phyloP scores from a whole-genome alignment of 2,113 vertebrate species.

The Sinocyclocheilus rhinocerous region DNA sequence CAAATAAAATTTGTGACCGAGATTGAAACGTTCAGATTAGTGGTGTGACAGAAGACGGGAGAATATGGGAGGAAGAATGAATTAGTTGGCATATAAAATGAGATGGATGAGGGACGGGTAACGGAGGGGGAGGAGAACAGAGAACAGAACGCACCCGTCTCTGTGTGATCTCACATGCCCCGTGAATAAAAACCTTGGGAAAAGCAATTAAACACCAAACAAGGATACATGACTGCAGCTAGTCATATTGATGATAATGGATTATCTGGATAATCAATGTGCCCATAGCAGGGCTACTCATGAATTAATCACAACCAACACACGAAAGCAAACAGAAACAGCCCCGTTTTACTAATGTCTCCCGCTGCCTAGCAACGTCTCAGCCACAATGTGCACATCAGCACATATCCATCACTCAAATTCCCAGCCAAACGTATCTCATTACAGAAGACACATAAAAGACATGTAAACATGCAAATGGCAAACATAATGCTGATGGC shows the following conservation, averaged over 20 bases:
- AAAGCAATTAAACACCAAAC: constrained; percentile 68
- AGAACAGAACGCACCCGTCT: constrained; percentile 29
- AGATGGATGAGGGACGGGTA: constrained; percentile 40
- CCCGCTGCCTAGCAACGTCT: constrained; percentile 52
- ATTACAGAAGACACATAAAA: constrained; percentile 28
- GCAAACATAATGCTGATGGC: constrained; percentile 17
- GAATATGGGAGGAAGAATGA: constrained; percentile 63
- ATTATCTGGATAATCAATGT: constrained; percentile 76
- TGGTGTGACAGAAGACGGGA: constrained; percentile 29
- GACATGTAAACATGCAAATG: constrained; percentile 33
- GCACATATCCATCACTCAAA: constrained; percentile 35
- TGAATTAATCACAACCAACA: constrained; percentile 70
- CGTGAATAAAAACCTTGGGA: constrained; percentile 61
- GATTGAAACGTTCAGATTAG: constrained; percentile 35
- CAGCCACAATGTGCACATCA: constrained; percentile 36
- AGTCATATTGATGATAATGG: constrained; percentile 74
- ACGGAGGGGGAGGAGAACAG: constrained; percentile 49
- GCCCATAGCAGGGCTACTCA: constrained; percentile 66
- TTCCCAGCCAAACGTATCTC: constrained; percentile 35
- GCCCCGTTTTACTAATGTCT: constrained; percentile 57
- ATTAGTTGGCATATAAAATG: constrained; percentile 50
- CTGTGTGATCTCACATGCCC: constrained; percentile 53
- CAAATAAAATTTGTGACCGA: neutral
- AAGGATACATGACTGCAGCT: constrained; percentile 68
- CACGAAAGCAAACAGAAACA: constrained; percentile 63